Conservation (phyloP, 1,140 invertebrate genomes). For the Zophobas atratus region DNA sequence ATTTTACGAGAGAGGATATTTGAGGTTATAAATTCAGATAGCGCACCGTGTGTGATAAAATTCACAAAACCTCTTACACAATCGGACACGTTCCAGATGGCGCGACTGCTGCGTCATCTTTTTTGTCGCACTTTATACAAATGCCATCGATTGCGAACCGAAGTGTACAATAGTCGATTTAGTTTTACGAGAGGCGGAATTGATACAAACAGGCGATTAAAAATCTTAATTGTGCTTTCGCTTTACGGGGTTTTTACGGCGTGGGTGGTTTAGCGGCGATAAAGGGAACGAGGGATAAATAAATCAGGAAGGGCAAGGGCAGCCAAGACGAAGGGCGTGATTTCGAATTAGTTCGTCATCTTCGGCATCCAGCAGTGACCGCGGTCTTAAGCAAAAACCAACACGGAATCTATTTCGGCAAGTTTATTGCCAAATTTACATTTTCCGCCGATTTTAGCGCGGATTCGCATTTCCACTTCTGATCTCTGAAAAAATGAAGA, state of each 20-base stretch:
- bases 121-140: background rate
- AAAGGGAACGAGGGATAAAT: conserved; percentile 6
- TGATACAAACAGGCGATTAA: conserved; percentile 34
- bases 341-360: too few relatives aligned
- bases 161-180: background rate
- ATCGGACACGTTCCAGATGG: too few relatives aligned
- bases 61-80: too few relatives aligned
- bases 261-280: background rate
- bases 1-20: background rate
- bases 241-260: background rate
- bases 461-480: too few relatives aligned
- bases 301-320: background rate
- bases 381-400: too few relatives aligned
- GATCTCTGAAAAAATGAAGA: too few relatives aligned
- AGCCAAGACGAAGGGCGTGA: too few relatives aligned
- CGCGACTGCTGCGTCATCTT: background rate
- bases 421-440: too few relatives aligned
- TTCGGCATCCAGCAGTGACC: too few relatives aligned
- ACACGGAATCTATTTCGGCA: too few relatives aligned
- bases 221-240: conserved; percentile 24
- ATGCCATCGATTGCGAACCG: background rate
- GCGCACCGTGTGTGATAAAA: too few relatives aligned
- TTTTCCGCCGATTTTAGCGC: too few relatives aligned
- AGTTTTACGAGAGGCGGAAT: conserved; percentile 7
- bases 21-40: background rate